Base-by-base conservation (phyloP, 2,113 vertebrate species). In the Thinocorus orbignyianus region DNA sequence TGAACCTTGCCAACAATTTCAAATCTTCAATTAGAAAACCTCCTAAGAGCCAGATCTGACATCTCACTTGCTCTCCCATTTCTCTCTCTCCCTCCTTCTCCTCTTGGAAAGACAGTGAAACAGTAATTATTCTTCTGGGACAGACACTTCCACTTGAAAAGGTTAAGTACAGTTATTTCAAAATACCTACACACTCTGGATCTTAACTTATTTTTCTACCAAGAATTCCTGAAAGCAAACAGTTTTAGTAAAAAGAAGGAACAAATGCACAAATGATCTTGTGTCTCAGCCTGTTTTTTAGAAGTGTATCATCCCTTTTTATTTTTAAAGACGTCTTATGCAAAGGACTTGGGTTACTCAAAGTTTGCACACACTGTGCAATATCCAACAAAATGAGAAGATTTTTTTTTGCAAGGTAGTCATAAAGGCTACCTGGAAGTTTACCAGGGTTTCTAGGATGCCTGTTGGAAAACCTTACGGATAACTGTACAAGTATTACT, bases 401-500 rank as follows among this genome's bases (percentile, higher is more conserved):
- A 10, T 7, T 35, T 93, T 70, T 70, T 70, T 81, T 71, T 73
- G 58, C 71, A 60, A 57, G 23, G 71, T 23, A 9, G 24, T 48
- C 86, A 61, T 46, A 88, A 93, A 61, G 33, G 44, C 48, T 84
- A 80, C 24, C 66, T 90, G 76, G 55, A 94, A 87, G 80, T 92
- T 91, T n/a, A 89, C 54, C 37, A 44, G 46, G 19, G 33, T 84
- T 93, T 91, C 93, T 85, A 58, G 49, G 19, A 66, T 71, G 66
- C 46, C 80, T 77, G 39, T 1, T 55, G 57, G 68, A 90, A 96
- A 96, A 79, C 64, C 82, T 54, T 68, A 79, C 9, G 62, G 91
- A 62, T 88, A 94, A 96, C 82, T 70, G 73, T 73, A 95, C 70
- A 92, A 94, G 76, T 87, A 91, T 58, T 93, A 92, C 91, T 91